A percentile compares a stretch with the other conserved stretches of the same genome.
These are phyloP conservation scores for Phoenicopterus ruber DNA, from an alignment of 2,113 vertebrate genomes.

Conservation along the genomic window DNA sequence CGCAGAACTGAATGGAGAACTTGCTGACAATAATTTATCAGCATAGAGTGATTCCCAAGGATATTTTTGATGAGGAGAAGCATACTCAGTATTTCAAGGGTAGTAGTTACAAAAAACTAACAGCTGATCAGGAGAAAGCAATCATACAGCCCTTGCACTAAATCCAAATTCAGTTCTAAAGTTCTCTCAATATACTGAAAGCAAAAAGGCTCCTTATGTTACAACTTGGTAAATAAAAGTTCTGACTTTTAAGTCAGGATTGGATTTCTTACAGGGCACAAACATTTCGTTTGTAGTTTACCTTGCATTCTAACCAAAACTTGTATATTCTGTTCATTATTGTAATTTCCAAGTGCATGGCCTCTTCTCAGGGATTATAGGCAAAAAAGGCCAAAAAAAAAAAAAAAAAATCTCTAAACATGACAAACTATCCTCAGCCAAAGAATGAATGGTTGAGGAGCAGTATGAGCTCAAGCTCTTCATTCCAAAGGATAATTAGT, in stretches of 20 bases:
- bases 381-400: neutral
- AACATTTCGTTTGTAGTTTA: neutral
- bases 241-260: neutral
- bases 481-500: neutral
- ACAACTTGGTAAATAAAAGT: neutral
- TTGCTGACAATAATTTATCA: neutral
- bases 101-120: neutral
- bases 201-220: neutral
- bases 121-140: neutral
- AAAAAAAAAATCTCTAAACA: neutral
- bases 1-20: neutral
- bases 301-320: neutral
- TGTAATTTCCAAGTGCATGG: neutral
- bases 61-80: neutral
- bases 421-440: neutral
- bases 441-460: neutral
- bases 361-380: neutral
- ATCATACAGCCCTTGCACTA: neutral
- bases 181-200: neutral
- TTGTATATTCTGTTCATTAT: neutral
- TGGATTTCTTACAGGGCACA: neutral
- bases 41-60: neutral
- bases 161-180: neutral
- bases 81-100: neutral
- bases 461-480: neutral